Conservation (phyloP, 2,797 vertebrate genomes). For the Chaetophractus vellerosus region DNA sequence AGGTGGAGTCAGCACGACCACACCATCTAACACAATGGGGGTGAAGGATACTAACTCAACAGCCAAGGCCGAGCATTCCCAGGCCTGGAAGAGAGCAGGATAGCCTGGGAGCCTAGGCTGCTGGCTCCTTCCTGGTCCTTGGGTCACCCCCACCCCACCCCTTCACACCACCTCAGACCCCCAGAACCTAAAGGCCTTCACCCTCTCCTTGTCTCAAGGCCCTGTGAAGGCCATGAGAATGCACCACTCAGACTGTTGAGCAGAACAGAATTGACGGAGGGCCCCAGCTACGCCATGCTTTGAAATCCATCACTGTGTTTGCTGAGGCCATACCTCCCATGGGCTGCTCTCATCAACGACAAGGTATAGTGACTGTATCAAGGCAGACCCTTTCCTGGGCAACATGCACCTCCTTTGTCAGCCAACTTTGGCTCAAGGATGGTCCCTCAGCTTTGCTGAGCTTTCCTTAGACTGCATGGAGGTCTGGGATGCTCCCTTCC, state of each 20-base stretch:
- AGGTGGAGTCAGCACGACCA: background rate
- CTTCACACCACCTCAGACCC: background rate
- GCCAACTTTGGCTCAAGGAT: background rate
- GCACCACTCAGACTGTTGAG: background rate
- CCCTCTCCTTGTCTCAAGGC: background rate
- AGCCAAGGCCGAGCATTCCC: background rate
- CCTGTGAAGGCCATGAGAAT: background rate
- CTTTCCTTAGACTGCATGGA: background rate
- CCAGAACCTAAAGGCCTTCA: background rate
- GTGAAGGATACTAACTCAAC: background rate
- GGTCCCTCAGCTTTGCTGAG: background rate
- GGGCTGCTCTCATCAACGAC: too few species aligned
- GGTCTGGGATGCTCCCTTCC: background rate
- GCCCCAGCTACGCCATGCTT: background rate
- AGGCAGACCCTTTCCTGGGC: background rate
- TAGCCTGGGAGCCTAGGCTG: too few species aligned
- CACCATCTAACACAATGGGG: background rate
- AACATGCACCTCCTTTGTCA: fast-evolving
- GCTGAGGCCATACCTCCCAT: background rate
- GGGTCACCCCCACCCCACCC: background rate
- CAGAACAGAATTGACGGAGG: background rate
- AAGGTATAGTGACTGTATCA: background rate
- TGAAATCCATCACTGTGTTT: background rate
- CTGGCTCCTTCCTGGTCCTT: background rate
- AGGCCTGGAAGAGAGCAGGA: background rate